A percentile compares a stretch with the other conserved stretches of the same genome.
These are phyloP conservation scores for Patagioenas fasciata DNA, from an alignment of 2,113 vertebrate genomes.

Conservation along the genomic window DNA sequence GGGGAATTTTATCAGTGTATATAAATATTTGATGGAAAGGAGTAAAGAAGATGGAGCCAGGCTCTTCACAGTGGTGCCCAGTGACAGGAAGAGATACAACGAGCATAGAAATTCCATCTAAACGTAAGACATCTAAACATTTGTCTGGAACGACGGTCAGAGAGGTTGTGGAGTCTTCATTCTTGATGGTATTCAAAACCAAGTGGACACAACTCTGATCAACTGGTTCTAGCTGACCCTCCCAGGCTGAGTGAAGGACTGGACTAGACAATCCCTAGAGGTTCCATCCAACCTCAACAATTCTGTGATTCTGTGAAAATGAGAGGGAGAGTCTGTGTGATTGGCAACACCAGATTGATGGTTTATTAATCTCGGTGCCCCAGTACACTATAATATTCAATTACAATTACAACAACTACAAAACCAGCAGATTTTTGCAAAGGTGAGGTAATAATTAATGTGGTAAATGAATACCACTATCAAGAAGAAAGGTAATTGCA, in stretches of 20 bases:
- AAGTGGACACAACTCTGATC: background rate
- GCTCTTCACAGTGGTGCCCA: background rate
- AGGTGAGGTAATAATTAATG: background rate
- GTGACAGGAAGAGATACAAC: background rate
- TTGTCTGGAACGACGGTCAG: background rate
- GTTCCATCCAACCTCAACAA: background rate
- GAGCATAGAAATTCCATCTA: background rate
- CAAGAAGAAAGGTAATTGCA: background rate
- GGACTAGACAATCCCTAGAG: background rate
- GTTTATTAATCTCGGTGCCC: background rate
- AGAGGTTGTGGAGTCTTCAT: background rate
- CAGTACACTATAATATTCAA: rapidly evolving
- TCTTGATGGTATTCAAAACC: background rate
- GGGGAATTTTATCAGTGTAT: background rate
- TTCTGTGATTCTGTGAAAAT: background rate
- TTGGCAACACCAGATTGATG: background rate
- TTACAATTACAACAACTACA: background rate
- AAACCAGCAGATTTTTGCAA: background rate
- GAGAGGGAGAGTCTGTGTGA: background rate
- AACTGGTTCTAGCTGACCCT: background rate
- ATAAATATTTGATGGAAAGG: background rate
- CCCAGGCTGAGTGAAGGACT: background rate
- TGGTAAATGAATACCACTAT: background rate
- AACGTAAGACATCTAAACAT: background rate
- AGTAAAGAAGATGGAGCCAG: background rate